Conservation (phyloP, 2,888 invertebrate genomes). For the Pseudococcus longispinus region DNA sequence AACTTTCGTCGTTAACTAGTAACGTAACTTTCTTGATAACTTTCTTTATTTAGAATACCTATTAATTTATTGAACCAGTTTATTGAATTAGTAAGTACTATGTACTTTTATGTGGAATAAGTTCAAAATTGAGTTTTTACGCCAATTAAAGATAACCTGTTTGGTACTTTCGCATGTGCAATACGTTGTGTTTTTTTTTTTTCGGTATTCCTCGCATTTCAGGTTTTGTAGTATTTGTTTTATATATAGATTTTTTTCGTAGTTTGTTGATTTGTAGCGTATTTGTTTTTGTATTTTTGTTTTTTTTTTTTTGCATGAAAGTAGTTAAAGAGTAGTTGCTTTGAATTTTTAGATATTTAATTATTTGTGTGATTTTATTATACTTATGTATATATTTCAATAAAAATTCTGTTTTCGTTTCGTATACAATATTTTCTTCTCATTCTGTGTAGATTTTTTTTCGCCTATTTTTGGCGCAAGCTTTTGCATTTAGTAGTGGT, state of each 20-base stretch:
- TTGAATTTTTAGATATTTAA: not conserved
- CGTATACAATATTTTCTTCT: not conserved
- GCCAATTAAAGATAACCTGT: not conserved
- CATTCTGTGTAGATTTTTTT: not conserved
- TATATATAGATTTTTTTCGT: not conserved
- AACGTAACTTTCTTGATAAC: conserved; percentile 23
- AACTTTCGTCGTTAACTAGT: conserved; percentile 10
- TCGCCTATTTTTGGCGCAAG: not conserved
- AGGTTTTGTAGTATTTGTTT: not conserved
- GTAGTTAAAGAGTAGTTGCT: conserved; percentile 16
- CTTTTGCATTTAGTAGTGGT: not conserved
- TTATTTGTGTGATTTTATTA: not conserved
- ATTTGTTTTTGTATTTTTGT: not conserved
- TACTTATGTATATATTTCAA: conserved; percentile 5
- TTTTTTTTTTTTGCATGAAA: not conserved
- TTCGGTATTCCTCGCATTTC: conserved; percentile 17
- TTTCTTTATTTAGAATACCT: not conserved
- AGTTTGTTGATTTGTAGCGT: conserved; percentile 34
- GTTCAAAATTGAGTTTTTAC: not conserved
- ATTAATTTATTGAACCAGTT: not conserved
- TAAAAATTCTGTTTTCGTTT: conserved; percentile 29
- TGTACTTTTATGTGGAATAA: conserved; percentile 4
- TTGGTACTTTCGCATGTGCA: not conserved
- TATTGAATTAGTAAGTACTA: conserved; percentile 10
- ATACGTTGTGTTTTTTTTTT: not conserved